These are phyloP conservation scores for Glomeris maerens DNA, from an alignment of 1,140 invertebrate genomes.

Conservation along the genomic window DNA sequence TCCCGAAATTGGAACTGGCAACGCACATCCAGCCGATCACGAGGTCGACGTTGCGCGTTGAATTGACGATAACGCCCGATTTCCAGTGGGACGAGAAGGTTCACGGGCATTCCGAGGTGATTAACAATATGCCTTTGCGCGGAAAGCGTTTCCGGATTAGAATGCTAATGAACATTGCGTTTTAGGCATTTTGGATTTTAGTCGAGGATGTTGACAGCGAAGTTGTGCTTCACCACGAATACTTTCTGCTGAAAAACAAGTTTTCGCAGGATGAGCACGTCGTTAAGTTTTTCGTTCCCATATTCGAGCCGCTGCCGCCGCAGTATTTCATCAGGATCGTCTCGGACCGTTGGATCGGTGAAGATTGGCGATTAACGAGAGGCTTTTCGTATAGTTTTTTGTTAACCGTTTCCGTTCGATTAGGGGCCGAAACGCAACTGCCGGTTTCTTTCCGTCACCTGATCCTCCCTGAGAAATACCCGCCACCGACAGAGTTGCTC, in stretches of 20 bases:
- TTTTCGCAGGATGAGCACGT: constrained; percentile 89
- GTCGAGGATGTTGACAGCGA: constrained; percentile 98
- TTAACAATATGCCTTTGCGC: no score
- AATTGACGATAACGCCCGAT: constrained; percentile 96
- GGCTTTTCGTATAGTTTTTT: neutral
- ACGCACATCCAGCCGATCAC: constrained; percentile 98
- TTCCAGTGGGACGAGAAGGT: constrained; percentile 99
- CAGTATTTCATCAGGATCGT: constrained; percentile 83
- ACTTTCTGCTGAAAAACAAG: constrained; percentile 89
- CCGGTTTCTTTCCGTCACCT: constrained; percentile 96
- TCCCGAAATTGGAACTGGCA: constrained; percentile 84
- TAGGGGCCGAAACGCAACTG: constrained; percentile 85
- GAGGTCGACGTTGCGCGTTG: constrained; percentile 79
- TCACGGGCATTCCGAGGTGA: constrained; percentile 74
- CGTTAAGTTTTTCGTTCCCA: constrained; percentile 95
- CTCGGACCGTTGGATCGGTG: constrained; percentile 43
- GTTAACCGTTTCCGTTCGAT: constrained; percentile 30
- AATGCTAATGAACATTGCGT: no score
- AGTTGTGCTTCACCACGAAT: constrained; percentile 87
- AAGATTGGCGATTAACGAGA: neutral
- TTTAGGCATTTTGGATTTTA: constrained; percentile 90
- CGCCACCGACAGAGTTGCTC: constrained; percentile 93
- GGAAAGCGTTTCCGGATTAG: no score
- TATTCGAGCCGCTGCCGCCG: constrained; percentile 94
- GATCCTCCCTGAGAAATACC: constrained; percentile 94